Evolutionary conservation across 2,888 invertebrate species (phyloP), one percentile per base, ranked within the genome.

Genomic region (Oxycera nigricornis): DNA sequence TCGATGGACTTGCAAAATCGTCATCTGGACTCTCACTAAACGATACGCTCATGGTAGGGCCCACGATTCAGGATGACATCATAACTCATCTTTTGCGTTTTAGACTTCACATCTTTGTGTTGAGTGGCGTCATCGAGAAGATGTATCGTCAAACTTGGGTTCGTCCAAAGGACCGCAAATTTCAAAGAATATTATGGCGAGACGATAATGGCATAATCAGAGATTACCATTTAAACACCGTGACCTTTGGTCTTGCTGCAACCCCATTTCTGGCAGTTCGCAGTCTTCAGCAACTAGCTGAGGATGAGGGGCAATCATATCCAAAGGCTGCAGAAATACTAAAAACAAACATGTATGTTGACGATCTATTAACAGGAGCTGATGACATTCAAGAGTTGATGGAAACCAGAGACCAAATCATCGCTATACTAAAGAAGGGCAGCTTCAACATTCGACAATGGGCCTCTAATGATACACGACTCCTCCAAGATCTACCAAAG

Each of bases 131-230:
- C 61, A 76, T 81, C 2, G 72, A 73, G 2, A 75, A 79, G 67
- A 80, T 80, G 77, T 81, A 78, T 59, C 74, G 75, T 0, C 79
- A 79, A 72, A 76, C 80, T 9, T 2, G 31, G 11, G 50, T 80
- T 0, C 31, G 75, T 26, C 68, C 74, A 9, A 46, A 70, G 1
- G 73, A 80, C 14, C 28, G 50, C 4, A 73, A 78, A 35, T 76
- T 74, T 22, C 76, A 78, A n/a, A 39, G 78, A 22, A 78, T 77
- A 11, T 22, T 79, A 0, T 78, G 77, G 77, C 11, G 46, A 11
- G 46, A 7, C 28, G 77, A 26, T 2, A 11, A 50, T 0, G 55
- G 65, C 1, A 73, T 75, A 11, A 24, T 78, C 1, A 9, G 68
- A 59, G 55, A 67, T 9, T 77, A 76, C 41, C 72, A 72, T 2